Evolutionary conservation across 2,113 vertebrate genomes (phyloP).

Genomic region (Camelus bactrianus): DNA sequence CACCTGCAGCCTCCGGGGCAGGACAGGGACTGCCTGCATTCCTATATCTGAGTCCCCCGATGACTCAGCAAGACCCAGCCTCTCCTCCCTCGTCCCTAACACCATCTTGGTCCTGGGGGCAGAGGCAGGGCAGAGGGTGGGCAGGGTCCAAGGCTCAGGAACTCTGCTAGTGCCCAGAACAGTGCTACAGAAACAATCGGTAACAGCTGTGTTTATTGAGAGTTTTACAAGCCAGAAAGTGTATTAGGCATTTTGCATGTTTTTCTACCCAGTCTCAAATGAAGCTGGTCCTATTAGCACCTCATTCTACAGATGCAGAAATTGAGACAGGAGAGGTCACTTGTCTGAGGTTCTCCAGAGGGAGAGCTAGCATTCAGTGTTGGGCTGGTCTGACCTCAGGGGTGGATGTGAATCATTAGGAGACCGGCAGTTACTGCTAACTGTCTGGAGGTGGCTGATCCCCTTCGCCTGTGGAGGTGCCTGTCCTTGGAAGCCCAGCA

Average conservation of each 20-base stretch:
- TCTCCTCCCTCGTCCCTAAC: not conserved
- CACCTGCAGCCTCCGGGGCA: not conserved
- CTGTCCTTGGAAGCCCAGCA: not conserved
- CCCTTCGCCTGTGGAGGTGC: not conserved
- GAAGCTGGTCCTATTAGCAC: not conserved
- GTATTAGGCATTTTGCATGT: not conserved
- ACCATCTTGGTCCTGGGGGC: not conserved
- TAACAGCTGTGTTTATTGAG: not conserved
- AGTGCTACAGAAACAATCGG: fast-evolving
- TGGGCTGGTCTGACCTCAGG: not conserved
- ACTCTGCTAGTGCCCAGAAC: not conserved
- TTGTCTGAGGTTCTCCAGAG: not conserved
- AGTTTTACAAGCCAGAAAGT: not conserved
- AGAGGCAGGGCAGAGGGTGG: too few species aligned
- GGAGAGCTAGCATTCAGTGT: not conserved
- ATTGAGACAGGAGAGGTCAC: not conserved
- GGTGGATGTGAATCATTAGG: not conserved
- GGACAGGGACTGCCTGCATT: not conserved
- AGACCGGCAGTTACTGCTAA: not conserved
- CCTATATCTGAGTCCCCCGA: not conserved
- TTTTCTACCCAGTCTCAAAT: not conserved
- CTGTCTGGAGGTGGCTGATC: not conserved
- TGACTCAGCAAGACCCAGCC: not conserved
- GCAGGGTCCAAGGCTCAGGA: not conserved
- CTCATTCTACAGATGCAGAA: not conserved